A percentile compares a stretch with the other conserved stretches of the same genome.
phyloP scores from a whole-genome alignment of 2,888 invertebrate species.

The Andrena dorsata region DNA sequence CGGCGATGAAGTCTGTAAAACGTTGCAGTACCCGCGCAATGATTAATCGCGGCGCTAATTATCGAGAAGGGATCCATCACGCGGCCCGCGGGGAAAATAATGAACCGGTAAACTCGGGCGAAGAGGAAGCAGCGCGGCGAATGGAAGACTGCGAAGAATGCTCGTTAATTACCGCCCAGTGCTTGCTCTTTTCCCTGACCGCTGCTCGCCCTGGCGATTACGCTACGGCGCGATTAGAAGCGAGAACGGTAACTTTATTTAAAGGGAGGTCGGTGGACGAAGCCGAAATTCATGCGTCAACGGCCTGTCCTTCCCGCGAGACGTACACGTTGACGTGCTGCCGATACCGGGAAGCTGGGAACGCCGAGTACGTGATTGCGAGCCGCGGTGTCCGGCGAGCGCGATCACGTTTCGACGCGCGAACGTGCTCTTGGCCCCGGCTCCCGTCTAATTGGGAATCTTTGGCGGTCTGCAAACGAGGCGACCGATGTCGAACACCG shows the following conservation, averaged over 20 bases:
- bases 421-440: slow-evolving; percentile 44
- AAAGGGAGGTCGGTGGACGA: not conserved
- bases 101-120: slow-evolving; percentile 49
- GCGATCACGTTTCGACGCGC: slow-evolving; percentile 46
- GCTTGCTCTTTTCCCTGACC: slow-evolving; percentile 20
- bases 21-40: slow-evolving; percentile 20
- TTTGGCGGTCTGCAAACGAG: slow-evolving; percentile 32
- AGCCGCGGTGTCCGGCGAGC: slow-evolving; percentile 32
- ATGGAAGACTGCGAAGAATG: slow-evolving; percentile 35
- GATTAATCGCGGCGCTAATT: slow-evolving; percentile 79
- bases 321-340: slow-evolving; percentile 38
- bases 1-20: not conserved
- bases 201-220: not conserved
- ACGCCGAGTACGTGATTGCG: slow-evolving; percentile 60
- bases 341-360: slow-evolving; percentile 10
- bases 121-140: slow-evolving; percentile 37
- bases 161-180: slow-evolving; percentile 49
- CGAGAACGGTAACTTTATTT: slow-evolving; percentile 27
- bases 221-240: not conserved
- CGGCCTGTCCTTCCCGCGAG: slow-evolving; percentile 32
- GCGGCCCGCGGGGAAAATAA: slow-evolving; percentile 46
- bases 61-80: slow-evolving; percentile 82
- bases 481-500: not conserved
- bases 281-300: slow-evolving; percentile 35
- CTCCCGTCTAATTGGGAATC: slow-evolving; percentile 38